phyloP scores from a whole-genome alignment of 2,888 invertebrate genomes.

The Ecliptopera silaceata region DNA sequence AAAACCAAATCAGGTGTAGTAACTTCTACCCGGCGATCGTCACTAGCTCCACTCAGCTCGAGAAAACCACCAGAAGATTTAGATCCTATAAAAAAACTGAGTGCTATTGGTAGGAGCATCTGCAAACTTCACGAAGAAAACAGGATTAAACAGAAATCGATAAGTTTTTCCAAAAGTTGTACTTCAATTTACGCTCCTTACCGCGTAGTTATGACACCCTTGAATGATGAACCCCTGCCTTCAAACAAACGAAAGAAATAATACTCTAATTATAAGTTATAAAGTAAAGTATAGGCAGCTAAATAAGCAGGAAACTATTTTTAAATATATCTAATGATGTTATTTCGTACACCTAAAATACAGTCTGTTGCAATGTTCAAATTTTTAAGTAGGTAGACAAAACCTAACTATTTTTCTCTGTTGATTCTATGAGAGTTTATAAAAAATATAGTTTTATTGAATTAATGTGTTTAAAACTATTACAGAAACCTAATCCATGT shows the following conservation, averaged over 20 bases:
- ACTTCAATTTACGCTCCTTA: slow-evolving; percentile 71
- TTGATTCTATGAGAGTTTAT: slow-evolving; percentile 64
- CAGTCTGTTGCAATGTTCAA: slow-evolving; percentile 30
- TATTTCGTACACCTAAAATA: too few relatives aligned
- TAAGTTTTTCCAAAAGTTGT: slow-evolving; percentile 70
- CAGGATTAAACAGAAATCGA: slow-evolving; percentile 60
- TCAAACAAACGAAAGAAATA: slow-evolving; percentile 48
- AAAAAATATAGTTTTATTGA: slow-evolving; percentile 39
- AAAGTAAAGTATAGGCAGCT: too few relatives aligned
- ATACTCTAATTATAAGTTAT: neutral
- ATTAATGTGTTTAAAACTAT: slow-evolving; percentile 26
- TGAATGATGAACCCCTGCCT: slow-evolving; percentile 56
- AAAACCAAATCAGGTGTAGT: slow-evolving; percentile 64
- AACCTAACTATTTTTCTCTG: slow-evolving; percentile 43
- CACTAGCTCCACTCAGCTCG: slow-evolving; percentile 53
- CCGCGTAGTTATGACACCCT: slow-evolving; percentile 64
- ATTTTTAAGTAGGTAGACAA: slow-evolving; percentile 30
- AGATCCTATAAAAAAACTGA: slow-evolving; percentile 70
- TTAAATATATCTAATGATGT: too few relatives aligned
- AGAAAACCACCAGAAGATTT: slow-evolving; percentile 52
- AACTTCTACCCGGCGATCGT: slow-evolving; percentile 50
- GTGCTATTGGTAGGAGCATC: slow-evolving; percentile 73
- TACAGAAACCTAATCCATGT: slow-evolving; percentile 25
- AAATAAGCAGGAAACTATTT: too few relatives aligned
- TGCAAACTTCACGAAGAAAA: slow-evolving; percentile 67